These are phyloP conservation scores for Lagria hirta DNA, from an alignment of 2,888 invertebrate species.

Conservation along the genomic window DNA sequence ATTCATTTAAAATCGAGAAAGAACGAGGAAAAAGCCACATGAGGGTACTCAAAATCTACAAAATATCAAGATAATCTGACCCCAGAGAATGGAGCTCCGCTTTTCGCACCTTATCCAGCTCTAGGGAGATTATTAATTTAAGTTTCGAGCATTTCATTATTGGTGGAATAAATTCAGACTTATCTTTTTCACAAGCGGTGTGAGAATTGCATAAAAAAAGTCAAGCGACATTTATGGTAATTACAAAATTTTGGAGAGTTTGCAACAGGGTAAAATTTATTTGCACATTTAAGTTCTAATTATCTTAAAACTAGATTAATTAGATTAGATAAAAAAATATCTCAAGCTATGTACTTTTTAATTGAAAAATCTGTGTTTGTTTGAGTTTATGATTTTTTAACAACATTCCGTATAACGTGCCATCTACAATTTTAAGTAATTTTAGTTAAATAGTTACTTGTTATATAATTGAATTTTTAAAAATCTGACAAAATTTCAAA, in stretches of 20 bases:
- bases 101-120: slow-evolving; percentile 11
- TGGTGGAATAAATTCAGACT: slow-evolving; percentile 19
- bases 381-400: too few relatives aligned
- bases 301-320: too few relatives aligned
- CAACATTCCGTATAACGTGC: too few relatives aligned
- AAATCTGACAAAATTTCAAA: too few relatives aligned
- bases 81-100: slow-evolving; percentile 7
- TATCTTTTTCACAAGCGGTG: slow-evolving; percentile 19
- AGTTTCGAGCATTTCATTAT: slow-evolving; percentile 11
- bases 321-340: too few relatives aligned
- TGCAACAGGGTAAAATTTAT: slow-evolving; percentile 17
- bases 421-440: too few relatives aligned
- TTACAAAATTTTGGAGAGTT: slow-evolving; percentile 21
- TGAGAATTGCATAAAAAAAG: slow-evolving; percentile 13
- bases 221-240: slow-evolving; percentile 14
- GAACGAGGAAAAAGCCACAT: slow-evolving; percentile 9
- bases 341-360: too few relatives aligned
- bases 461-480: too few relatives aligned
- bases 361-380: too few relatives aligned
- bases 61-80: slow-evolving; percentile 13
- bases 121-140: slow-evolving; percentile 20
- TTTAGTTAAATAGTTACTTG: too few relatives aligned
- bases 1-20: too few relatives aligned
- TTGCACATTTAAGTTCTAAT: slow-evolving; percentile 14
- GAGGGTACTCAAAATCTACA: slow-evolving; percentile 14